phyloP scores from a whole-genome alignment of 1,140 invertebrate species.

The Ips nitidus region DNA sequence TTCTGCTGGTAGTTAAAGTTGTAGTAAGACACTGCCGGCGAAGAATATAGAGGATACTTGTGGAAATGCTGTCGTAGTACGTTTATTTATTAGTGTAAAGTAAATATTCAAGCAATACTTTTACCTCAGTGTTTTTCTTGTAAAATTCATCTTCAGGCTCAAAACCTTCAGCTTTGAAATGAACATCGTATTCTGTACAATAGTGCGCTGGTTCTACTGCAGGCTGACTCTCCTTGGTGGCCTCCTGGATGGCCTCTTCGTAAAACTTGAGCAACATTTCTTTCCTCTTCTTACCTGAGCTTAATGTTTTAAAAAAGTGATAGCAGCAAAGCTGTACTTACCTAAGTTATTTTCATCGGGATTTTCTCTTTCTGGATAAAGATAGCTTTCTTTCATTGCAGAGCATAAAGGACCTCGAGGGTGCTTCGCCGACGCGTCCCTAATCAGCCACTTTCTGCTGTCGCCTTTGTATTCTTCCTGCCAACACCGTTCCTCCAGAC shows the following conservation, averaged over 20 bases:
- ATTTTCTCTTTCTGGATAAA: constrained; percentile 13
- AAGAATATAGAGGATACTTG: constrained; percentile 21
- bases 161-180: constrained; percentile 21
- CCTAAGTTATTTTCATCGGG: constrained; percentile 17
- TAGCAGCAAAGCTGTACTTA: constrained; percentile 1
- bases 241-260: constrained; percentile 18
- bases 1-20: constrained; percentile 18
- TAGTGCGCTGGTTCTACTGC: neutral
- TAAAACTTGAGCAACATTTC: constrained; percentile 14
- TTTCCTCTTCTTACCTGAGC: constrained; percentile 18
- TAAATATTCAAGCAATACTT: neutral
- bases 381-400: constrained; percentile 34
- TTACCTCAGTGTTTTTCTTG: constrained; percentile 12
- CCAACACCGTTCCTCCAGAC: constrained; percentile 32
- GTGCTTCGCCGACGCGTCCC: constrained; percentile 22
- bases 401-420: constrained; percentile 18
- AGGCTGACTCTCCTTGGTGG: neutral
- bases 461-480: constrained; percentile 29
- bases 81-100: no score
- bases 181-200: constrained; percentile 29
- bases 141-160: constrained; percentile 19
- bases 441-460: constrained; percentile 37
- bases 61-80: neutral
- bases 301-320: neutral
- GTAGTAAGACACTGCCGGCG: constrained; percentile 20